Base-by-base conservation (phyloP, 1,140 invertebrate genomes). In the Magallana angulata region DNA sequence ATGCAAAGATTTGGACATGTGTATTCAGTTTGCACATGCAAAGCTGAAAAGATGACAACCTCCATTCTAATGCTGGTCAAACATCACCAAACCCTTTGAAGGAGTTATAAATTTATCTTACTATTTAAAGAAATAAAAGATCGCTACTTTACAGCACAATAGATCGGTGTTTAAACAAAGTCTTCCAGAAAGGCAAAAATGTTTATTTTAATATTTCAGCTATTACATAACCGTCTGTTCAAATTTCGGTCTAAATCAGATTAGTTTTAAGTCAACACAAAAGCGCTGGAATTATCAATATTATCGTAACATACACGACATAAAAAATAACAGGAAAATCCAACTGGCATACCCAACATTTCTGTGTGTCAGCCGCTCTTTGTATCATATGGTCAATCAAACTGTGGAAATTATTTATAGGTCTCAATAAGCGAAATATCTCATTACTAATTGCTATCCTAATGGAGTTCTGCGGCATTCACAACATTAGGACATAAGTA, bases 101-200 rank as follows among this genome's bases (percentile, higher is more conserved):
- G 68, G 68, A 76, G 8, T 76, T 24, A 18, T 64, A 36, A 76
- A 76, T 76, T 76, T 76, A 30, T 76, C 36, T 76, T 76, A 76
- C 24, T 30, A 76, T 76, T 76, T 76, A 30, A 30, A 30, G 68
- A 48, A 48, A 48, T 18, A 9, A 30, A 36, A 76, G 68, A 24
- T 30, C 68, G 8, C 24, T 30, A 30, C 24, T 30, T 76, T 30
- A 76, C 14, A 62, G 5, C 14, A 62, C 60, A 62, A 12, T 6
- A 12, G 60, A 62, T n/a, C 60, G 68, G 36, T 76, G 24, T 76
- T 76, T 76, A 30, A 76, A 24, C 24, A 76, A 76, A 36, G 24
- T 30, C 68, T 30, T 30, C 68, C 30, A 11, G 18, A 7, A 30
- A 48, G 36, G 36, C 24, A 76, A 76, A 14, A 76, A 71, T 64